Evolutionary conservation across 2,888 invertebrate species (phyloP), one percentile per base, ranked within the genome.

Genomic region (Eilema sororculum): DNA sequence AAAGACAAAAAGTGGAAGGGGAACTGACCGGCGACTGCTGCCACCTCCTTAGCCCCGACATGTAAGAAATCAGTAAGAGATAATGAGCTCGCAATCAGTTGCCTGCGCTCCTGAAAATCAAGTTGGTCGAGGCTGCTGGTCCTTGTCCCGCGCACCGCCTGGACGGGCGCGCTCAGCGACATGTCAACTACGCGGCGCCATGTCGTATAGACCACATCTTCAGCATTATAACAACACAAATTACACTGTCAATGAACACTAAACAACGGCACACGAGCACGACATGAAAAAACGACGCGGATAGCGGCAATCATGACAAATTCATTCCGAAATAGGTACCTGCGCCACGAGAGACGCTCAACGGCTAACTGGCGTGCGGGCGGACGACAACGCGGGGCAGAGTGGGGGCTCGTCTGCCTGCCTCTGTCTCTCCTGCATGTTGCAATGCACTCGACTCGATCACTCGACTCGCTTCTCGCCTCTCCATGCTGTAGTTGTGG

Each of bases 101-200:
- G 98, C 85, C 98, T 96, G 91, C 98, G 98, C 96, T 98, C 98
- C 93, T 98, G 98, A 91, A 98, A 98, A 95, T 98, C 98, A 71
- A 98, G 96, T 95, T 98, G 98, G 96, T 98, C 98, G 95, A 98
- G 96, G 88, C 98, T 98, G 92, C 97, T 98, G 94, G 98, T 98
- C 86, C 98, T 92, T 80, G 92, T 91, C 83, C 93, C 94, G 93
- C 95, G 95, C 94, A 93, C 94, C 93, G 93, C 93, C 91, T 91
- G 93, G 87, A 92, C 91, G 91, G 94, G 93, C 91, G 94, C 94
- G 93, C 91, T 93, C 91, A 94, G 89, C 90, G 95, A 94, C 95
- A 95, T 95, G 93, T 95, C 95, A 95, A 93, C 95, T 95, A 90
- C 92, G 91, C 87, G 86, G 84, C 86, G 88, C 92, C 95, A 95